Evolutionary conservation across 2,797 vertebrate species (phyloP).

Genomic region (Bradypodion ventrale): DNA sequence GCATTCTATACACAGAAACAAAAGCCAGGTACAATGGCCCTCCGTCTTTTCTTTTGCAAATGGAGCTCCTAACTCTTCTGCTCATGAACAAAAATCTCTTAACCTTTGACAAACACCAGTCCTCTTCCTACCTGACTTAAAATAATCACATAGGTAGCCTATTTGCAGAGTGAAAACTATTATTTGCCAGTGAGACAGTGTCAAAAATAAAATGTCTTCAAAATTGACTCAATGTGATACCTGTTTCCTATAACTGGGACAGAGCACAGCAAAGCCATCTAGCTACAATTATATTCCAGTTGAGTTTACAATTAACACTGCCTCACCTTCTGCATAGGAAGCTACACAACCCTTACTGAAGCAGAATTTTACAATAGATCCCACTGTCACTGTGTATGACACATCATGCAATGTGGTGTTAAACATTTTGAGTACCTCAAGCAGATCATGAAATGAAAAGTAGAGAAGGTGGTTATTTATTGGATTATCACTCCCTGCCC

Average conservation of each 20-base stretch:
- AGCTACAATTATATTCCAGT: constrained; percentile 19
- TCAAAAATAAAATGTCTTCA: constrained; percentile 16
- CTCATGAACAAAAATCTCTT: too few species aligned
- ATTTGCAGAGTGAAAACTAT: too few species aligned
- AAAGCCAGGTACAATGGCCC: too few species aligned
- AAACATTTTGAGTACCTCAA: too few species aligned
- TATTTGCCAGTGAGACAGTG: background rate
- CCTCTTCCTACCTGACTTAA: too few species aligned
- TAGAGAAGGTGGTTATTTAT: constrained; percentile 54
- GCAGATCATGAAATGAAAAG: constrained; percentile 26
- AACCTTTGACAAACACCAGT: too few species aligned
- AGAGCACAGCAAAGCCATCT: background rate
- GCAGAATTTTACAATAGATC: constrained; percentile 17
- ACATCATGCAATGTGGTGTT: background rate
- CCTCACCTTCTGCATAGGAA: constrained; percentile 6
- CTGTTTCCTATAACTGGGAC: background rate
- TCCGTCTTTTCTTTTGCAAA: too few species aligned
- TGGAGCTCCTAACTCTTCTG: too few species aligned
- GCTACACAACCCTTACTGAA: background rate
- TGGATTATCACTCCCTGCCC: constrained; percentile 58
- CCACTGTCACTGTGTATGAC: background rate
- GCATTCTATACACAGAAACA: too few species aligned
- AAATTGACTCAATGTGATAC: background rate
- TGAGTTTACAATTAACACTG: constrained; percentile 34
- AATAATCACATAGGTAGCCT: too few species aligned